Evolutionary conservation across 2,113 vertebrate species (phyloP).

Genomic region (Parotia lawesii): DNA sequence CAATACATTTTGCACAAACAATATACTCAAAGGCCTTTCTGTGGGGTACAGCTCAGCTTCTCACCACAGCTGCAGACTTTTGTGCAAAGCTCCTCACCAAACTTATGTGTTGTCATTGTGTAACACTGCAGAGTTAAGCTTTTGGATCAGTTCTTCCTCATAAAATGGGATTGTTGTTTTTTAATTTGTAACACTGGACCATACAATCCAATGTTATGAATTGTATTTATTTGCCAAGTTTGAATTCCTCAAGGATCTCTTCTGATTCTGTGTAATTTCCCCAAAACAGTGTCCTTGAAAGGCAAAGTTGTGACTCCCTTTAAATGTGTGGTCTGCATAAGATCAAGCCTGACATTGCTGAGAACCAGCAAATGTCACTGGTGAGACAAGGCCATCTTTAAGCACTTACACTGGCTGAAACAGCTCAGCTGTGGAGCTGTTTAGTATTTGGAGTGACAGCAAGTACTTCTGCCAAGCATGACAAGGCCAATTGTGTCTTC

Average conservation of each 20-base stretch:
- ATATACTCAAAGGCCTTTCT: background rate
- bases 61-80: background rate
- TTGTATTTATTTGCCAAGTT: slow-evolving; percentile 23
- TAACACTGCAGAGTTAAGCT: background rate
- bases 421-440: background rate
- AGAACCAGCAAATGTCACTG: background rate
- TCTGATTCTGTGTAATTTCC: slow-evolving; percentile 41
- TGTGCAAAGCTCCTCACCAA: background rate
- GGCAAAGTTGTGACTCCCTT: slow-evolving; percentile 15
- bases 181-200: background rate
- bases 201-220: background rate
- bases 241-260: slow-evolving; percentile 45
- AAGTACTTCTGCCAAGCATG: background rate
- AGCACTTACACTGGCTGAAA: background rate
- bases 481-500: background rate
- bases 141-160: background rate
- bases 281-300: slow-evolving; percentile 41
- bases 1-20: background rate
- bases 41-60: background rate
- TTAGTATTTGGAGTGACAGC: background rate
- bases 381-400: background rate
- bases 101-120: background rate
- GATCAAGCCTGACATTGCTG: background rate
- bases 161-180: background rate
- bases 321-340: background rate